phyloP scores from a whole-genome alignment of 2,888 invertebrate species.

The Carabus problematicus region DNA sequence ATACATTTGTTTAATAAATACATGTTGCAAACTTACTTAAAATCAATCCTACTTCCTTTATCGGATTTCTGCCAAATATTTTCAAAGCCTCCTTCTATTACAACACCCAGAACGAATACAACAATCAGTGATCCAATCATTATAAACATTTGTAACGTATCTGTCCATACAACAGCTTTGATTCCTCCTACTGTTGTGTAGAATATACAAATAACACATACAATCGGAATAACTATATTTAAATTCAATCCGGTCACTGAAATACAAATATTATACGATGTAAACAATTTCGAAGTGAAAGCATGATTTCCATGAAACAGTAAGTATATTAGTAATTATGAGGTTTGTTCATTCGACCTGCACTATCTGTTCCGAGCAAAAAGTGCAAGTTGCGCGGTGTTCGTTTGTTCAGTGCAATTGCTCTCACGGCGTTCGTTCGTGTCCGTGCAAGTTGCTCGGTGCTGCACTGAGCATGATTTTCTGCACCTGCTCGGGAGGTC shows the following conservation, averaged over 20 bases:
- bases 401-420: too few relatives aligned
- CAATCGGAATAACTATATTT: slow-evolving; percentile 67
- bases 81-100: slow-evolving; percentile 52
- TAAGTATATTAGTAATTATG: too few relatives aligned
- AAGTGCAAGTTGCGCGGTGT: too few relatives aligned
- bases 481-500: too few relatives aligned
- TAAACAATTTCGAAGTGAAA: too few relatives aligned
- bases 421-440: too few relatives aligned
- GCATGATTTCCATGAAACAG: too few relatives aligned
- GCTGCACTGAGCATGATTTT: too few relatives aligned
- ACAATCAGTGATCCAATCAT: slow-evolving; percentile 54
- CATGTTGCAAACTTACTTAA: slow-evolving; percentile 51
- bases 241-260: slow-evolving; percentile 71
- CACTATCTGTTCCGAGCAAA: too few relatives aligned
- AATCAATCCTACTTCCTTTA: slow-evolving; percentile 52
- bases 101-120: slow-evolving; percentile 54
- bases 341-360: too few relatives aligned
- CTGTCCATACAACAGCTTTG: slow-evolving; percentile 58
- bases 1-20: background rate
- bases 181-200: slow-evolving; percentile 68
- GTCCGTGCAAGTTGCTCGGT: too few relatives aligned
- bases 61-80: slow-evolving; percentile 53
- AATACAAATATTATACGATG: slow-evolving; percentile 44
- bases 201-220: slow-evolving; percentile 73
- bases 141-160: slow-evolving; percentile 55